A percentile compares a stretch with the other conserved stretches of the same genome.
phyloP scores from a whole-genome alignment of 2,113 vertebrate species.

The Ceyx margarethae region DNA sequence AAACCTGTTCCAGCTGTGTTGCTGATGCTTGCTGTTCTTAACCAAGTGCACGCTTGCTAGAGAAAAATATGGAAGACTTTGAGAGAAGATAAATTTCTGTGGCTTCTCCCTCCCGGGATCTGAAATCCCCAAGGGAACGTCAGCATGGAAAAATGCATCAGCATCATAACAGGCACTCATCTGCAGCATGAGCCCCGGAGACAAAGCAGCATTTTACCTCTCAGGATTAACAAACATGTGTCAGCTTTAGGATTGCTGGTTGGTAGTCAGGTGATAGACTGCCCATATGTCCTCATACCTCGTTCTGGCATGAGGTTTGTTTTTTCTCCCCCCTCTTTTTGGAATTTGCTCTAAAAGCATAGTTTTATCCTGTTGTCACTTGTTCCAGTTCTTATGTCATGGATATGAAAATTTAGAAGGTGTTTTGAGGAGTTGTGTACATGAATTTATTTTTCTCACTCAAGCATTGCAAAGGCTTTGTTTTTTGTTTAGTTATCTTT shows the following conservation, averaged over 20 bases:
- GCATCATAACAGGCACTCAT: constrained; percentile 9
- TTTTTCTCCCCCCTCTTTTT: not conserved
- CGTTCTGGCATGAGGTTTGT: constrained; percentile 27
- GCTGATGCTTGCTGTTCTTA: not conserved
- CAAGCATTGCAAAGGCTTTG: not conserved
- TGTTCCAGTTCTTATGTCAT: not conserved
- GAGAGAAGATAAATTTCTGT: not conserved
- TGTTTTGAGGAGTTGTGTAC: not conserved
- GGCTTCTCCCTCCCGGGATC: not conserved
- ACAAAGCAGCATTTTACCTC: constrained; percentile 62
- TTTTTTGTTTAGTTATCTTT: not conserved
- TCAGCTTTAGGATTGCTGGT: constrained; percentile 46
- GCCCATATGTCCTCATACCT: constrained; percentile 62
- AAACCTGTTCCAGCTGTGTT: not conserved
- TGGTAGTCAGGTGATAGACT: constrained; percentile 68
- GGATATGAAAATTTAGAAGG: not conserved
- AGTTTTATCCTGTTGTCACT: not conserved
- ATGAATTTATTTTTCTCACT: not conserved
- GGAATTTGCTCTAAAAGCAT: not conserved
- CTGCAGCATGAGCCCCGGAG: not conserved
- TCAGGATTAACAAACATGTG: constrained; percentile 50
- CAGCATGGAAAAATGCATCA: constrained; percentile 44
- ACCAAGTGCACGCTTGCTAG: not conserved
- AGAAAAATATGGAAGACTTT: not conserved
- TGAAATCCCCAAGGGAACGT: not conserved